These are phyloP conservation scores for Leucophenga varia DNA, from an alignment of 1,140 invertebrate genomes.

Conservation along the genomic window DNA sequence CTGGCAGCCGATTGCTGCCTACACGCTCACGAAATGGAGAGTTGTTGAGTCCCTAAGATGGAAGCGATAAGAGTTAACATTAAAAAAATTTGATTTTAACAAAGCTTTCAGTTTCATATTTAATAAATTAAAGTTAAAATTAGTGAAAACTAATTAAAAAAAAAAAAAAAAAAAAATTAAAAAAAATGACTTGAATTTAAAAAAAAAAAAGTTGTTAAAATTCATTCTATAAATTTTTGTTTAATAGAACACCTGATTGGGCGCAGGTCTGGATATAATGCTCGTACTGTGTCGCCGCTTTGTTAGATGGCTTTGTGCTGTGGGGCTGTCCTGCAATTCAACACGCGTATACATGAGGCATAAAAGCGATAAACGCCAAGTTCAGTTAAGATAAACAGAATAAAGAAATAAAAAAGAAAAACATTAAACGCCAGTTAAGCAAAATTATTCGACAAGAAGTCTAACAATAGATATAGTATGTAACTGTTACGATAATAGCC, in stretches of 20 bases:
- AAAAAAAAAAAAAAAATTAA: slow-evolving; percentile 10
- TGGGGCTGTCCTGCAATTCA: slow-evolving; percentile 58
- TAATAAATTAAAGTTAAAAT: slow-evolving; percentile 8
- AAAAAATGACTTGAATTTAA: slow-evolving; percentile 5
- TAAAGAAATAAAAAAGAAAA: background rate
- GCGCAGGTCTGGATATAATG: slow-evolving; percentile 60
- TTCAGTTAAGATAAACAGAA: slow-evolving; percentile 1
- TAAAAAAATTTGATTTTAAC: slow-evolving; percentile 24
- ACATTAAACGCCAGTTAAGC: background rate
- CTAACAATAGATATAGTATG: slow-evolving; percentile 12
- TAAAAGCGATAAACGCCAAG: slow-evolving; percentile 26
- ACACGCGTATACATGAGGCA: slow-evolving; percentile 30
- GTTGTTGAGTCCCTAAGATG: slow-evolving; percentile 64
- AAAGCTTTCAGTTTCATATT: slow-evolving; percentile 3
- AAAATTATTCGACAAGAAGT: slow-evolving; percentile 6
- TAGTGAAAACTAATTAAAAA: slow-evolving; percentile 4
- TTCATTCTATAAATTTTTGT: slow-evolving; percentile 14
- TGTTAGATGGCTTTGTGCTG: slow-evolving; percentile 64
- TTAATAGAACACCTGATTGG: slow-evolving; percentile 54
- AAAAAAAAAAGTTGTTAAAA: slow-evolving; percentile 1
- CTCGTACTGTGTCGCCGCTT: slow-evolving; percentile 72
- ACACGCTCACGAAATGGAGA: slow-evolving; percentile 84
- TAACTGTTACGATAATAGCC: slow-evolving; percentile 12
- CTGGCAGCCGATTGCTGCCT: slow-evolving; percentile 80
- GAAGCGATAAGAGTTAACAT: slow-evolving; percentile 27